Evolutionary conservation across 2,888 invertebrate species (phyloP).

Genomic region (Cylloceria caligata): DNA sequence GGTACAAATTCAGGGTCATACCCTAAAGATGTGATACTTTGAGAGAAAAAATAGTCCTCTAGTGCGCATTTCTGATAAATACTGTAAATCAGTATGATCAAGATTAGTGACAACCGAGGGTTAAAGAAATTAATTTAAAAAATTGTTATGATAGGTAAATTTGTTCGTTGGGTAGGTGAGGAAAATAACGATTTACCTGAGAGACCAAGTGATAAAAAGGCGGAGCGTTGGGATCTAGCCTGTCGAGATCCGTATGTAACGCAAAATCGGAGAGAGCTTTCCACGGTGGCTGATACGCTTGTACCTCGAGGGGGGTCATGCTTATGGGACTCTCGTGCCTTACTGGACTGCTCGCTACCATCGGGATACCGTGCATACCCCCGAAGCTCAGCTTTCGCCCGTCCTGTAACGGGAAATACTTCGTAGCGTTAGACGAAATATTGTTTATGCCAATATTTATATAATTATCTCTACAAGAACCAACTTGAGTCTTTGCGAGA

Average conservation of each 20-base stretch:
- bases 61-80: too few species aligned
- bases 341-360: conserved; percentile 98
- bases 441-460: not conserved
- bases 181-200: conserved; percentile 88
- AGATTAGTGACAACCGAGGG: too few species aligned
- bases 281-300: conserved; percentile 98
- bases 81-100: too few species aligned
- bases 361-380: conserved; percentile 98
- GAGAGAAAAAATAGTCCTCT: too few species aligned
- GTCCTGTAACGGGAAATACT: conserved; percentile 90
- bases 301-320: conserved; percentile 94
- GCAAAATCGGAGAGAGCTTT: conserved; percentile 98
- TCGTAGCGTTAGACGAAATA: conserved; percentile 83
- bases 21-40: too few species aligned
- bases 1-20: too few species aligned
- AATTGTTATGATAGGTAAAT: too few species aligned
- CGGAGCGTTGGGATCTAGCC: conserved; percentile 93
- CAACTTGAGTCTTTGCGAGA: not conserved
- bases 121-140: too few species aligned
- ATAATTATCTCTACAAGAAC: not conserved
- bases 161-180: too few species aligned
- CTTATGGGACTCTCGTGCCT: conserved; percentile 95
- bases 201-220: conserved; percentile 98
- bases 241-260: conserved; percentile 96
- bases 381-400: conserved; percentile 97